Conservation (phyloP, 2,888 invertebrate genomes). For the Aspidiotus rigidus region DNA sequence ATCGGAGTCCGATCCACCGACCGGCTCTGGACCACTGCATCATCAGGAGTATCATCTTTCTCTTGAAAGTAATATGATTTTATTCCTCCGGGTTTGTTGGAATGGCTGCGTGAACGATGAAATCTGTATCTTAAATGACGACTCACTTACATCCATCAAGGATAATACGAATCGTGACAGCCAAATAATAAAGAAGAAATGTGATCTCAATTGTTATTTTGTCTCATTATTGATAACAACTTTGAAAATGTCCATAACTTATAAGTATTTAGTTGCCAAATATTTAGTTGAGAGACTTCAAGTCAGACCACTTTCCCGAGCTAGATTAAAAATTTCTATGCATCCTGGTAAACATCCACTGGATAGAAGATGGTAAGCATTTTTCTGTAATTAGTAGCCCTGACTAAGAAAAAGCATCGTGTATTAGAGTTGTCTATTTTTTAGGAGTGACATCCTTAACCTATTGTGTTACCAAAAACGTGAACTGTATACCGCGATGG, state of each 20-base stretch:
- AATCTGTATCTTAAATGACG: not conserved
- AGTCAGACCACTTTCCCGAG: not conserved
- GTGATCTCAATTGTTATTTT: constrained; percentile 21
- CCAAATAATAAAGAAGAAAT: constrained; percentile 10
- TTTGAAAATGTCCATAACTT: constrained; percentile 15
- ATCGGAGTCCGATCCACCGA: no score
- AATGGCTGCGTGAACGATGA: not conserved
- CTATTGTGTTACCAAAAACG: constrained; percentile 39
- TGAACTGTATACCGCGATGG: constrained; percentile 75
- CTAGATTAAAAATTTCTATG: constrained; percentile 4
- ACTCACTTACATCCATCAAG: not conserved
- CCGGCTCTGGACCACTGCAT: no score
- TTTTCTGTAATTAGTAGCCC: not conserved
- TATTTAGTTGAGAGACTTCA: constrained; percentile 7
- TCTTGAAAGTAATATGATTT: not conserved
- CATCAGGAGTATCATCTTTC: no score
- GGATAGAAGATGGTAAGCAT: constrained; percentile 26
- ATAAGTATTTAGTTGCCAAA: constrained; percentile 12
- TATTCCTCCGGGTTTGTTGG: not conserved
- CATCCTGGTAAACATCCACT: constrained; percentile 21
- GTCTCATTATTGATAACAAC: constrained; percentile 10
- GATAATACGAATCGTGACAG: not conserved
- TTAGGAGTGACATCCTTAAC: constrained; percentile 24
- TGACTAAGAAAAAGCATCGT: not conserved
- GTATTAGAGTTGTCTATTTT: not conserved